A percentile compares a stretch with the other conserved stretches of the same genome.
phyloP scores from a whole-genome alignment of 1,140 invertebrate genomes.

The Heliconius hermathena region DNA sequence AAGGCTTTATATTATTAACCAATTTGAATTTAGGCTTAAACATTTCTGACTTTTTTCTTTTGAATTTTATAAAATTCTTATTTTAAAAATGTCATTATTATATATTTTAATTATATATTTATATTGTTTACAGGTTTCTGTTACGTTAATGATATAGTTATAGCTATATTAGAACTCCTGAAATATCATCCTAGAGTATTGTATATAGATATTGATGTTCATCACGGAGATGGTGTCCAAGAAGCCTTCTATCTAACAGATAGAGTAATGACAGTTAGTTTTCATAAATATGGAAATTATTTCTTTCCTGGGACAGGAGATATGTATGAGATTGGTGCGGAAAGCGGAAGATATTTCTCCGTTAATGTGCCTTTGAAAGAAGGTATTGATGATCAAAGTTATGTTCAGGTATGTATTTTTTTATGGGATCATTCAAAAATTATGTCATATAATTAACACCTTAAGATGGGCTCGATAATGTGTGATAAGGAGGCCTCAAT shows the following conservation, averaged over 20 bases:
- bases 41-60: too few species aligned
- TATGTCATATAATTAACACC: neutral
- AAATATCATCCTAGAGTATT: slow-evolving; percentile 97
- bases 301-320: slow-evolving; percentile 99
- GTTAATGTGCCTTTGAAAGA: slow-evolving; percentile 98
- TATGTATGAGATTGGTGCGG: slow-evolving; percentile 98
- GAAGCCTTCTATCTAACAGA: slow-evolving; percentile 99
- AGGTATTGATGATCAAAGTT: slow-evolving; percentile 97
- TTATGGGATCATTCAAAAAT: neutral
- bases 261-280: slow-evolving; percentile 99
- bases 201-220: slow-evolving; percentile 99
- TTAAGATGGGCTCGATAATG: too few species aligned
- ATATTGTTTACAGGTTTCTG: slow-evolving; percentile 88
- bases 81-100: neutral
- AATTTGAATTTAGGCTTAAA: too few species aligned
- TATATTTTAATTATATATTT: neutral
- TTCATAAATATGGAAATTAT: slow-evolving; percentile 99
- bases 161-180: slow-evolving; percentile 97
- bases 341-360: slow-evolving; percentile 96
- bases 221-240: slow-evolving; percentile 99
- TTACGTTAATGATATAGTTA: slow-evolving; percentile 99
- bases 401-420: slow-evolving; percentile 85
- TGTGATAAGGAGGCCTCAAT: too few species aligned
- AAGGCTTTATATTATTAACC: too few species aligned
- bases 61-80: too few species aligned